Evolutionary conservation across 2,797 vertebrate genomes (phyloP), one percentile per base, ranked within the genome.

Genomic region (Pseudomugil tenellus): DNA sequence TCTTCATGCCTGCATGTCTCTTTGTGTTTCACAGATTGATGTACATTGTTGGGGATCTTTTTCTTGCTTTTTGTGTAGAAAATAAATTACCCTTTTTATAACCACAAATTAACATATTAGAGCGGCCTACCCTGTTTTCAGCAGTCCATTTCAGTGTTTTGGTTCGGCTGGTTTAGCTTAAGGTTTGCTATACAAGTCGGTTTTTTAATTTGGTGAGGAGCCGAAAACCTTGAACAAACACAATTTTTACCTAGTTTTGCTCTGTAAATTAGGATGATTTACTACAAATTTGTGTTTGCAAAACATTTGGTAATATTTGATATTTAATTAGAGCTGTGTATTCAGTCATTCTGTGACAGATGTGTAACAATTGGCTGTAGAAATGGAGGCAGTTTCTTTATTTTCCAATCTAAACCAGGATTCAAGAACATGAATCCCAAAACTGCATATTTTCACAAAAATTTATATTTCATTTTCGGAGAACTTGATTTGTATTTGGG

Each of bases 401-500:
- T 46, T 78, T 55, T 54, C 56, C 23, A 54, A 46, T 77, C 49
- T 29, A 41, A 56, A 58, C 59, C 21, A 28, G 56, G 39, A 67
- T 67, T 65, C 35, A 56, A 21, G 19, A 53, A 26, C 35, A 21
- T 65, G 31, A n/a, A n/a, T 62, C 52, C 35, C 28, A 19, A 62
- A 72, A 49, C 41, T 35, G n/a, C 43, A 43, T 70, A 66, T 75
- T 74, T 77, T 51, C 64, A 76, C 34, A 16, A 69, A 62, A 65
- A 69, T 61, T 83, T 81, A 51, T 70, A 72, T 72, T 76, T 84
- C 53, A 76, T 51, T 6, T 73, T 65, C 43, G 56, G 72, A 58
- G 52, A 67, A 63, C 61, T 75, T 68, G 4, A 29, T 16, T 76
- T 39, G 31, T 73, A 35, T 54, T 41, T 57, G 23, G 48, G 52